A percentile compares a stretch with the other conserved stretches of the same genome.
Evolutionary conservation across 1,140 invertebrate species (phyloP).

Genomic region (Atta texana): DNA sequence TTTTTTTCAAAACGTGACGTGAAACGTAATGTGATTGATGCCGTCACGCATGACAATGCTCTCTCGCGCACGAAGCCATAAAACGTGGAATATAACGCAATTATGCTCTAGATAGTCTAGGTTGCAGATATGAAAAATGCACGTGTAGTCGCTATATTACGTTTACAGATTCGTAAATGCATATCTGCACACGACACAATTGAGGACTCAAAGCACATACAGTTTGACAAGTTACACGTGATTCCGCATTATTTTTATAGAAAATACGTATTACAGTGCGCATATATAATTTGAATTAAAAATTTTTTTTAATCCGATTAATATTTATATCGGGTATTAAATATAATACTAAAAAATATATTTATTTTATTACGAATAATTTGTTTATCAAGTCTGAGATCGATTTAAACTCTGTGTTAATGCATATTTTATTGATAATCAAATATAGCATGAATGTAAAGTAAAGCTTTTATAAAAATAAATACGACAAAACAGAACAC

Average conservation of each 20-base stretch:
- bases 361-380: background rate
- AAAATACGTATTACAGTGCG: background rate
- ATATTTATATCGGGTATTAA: background rate
- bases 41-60: conserved; percentile 1
- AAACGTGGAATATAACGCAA: conserved; percentile 17
- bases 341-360: background rate
- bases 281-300: background rate
- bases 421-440: conserved; percentile 8
- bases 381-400: background rate
- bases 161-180: background rate
- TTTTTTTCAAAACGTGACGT: conserved; percentile 10
- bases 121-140: conserved; percentile 28
- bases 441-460: background rate
- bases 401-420: background rate
- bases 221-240: background rate
- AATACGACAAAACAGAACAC: background rate
- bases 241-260: background rate
- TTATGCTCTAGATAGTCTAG: conserved; percentile 45
- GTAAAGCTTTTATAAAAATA: conserved; percentile 3
- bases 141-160: conserved; percentile 19
- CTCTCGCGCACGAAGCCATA: background rate
- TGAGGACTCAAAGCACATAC: background rate
- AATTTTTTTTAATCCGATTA: conserved; percentile 12
- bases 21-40: background rate
- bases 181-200: conserved; percentile 13